Conservation (phyloP, 1,140 invertebrate species). For the Drosophila ercepeae region DNA sequence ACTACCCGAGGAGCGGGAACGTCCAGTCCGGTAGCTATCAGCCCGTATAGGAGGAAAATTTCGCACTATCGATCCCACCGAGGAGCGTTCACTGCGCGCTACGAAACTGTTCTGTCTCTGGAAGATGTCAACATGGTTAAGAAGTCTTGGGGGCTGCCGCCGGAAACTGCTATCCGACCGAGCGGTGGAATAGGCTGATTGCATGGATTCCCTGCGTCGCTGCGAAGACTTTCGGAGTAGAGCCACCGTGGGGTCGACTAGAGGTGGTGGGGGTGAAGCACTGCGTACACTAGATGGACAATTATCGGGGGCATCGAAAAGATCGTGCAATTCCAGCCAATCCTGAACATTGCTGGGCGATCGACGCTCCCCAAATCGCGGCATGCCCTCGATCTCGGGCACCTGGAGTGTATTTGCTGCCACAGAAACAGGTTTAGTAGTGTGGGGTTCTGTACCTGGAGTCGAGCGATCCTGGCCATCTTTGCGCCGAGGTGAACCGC, state of each 20-base stretch:
- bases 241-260: constrained; percentile 11
- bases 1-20: constrained; percentile 56
- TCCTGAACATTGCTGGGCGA: constrained; percentile 82
- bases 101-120: constrained; percentile 78
- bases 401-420: constrained; percentile 45
- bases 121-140: constrained; percentile 74
- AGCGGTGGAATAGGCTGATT: constrained; percentile 65
- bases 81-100: constrained; percentile 67
- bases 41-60: constrained; percentile 73
- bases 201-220: constrained; percentile 58
- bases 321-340: constrained; percentile 81
- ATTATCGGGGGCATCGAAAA: constrained; percentile 53
- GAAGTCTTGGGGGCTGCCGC: constrained; percentile 39
- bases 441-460: constrained; percentile 64
- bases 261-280: constrained; percentile 8
- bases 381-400: constrained; percentile 39
- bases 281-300: background rate
- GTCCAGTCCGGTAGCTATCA: constrained; percentile 59
- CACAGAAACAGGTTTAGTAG: constrained; percentile 19
- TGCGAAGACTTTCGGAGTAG: constrained; percentile 26
- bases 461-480: constrained; percentile 85
- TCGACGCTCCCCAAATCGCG: constrained; percentile 73
- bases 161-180: constrained; percentile 65
- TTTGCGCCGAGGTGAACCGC: constrained; percentile 87
- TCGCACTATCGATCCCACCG: constrained; percentile 74